Evolutionary conservation across 2,797 vertebrate species (phyloP).

Genomic region (Cynopterus sphinx): DNA sequence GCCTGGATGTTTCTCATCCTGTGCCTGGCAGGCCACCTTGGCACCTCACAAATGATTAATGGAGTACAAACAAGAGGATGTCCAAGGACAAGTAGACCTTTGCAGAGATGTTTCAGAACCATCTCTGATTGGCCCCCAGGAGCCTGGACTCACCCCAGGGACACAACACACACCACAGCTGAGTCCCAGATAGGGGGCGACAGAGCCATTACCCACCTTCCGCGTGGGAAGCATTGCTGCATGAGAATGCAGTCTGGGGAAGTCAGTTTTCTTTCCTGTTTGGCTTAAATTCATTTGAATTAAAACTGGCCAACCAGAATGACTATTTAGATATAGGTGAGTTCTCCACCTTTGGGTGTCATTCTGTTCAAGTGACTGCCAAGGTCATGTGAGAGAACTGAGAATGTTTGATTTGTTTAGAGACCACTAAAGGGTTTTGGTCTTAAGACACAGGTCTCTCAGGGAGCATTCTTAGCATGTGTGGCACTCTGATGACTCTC

Average conservation of each 20-base stretch:
- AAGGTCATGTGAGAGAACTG: too few species aligned
- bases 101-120: background rate
- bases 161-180: rapidly evolving
- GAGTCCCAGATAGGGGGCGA: too few species aligned
- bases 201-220: background rate
- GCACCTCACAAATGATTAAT: background rate
- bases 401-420: background rate
- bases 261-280: background rate
- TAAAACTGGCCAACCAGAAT: background rate
- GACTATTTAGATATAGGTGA: background rate
- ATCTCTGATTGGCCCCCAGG: background rate
- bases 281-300: background rate
- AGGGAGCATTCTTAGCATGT: too few species aligned
- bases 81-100: background rate
- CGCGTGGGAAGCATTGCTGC: rapidly evolving
- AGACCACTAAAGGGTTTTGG: background rate
- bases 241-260: background rate
- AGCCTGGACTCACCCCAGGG: background rate
- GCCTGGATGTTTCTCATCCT: background rate
- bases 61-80: background rate
- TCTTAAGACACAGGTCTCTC: background rate
- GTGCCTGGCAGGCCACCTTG: background rate
- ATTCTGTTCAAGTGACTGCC: background rate
- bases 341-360: background rate
- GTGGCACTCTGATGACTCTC: slow-evolving; percentile 37